phyloP scores from a whole-genome alignment of 2,797 vertebrate genomes.

The Bradypodion ventrale region DNA sequence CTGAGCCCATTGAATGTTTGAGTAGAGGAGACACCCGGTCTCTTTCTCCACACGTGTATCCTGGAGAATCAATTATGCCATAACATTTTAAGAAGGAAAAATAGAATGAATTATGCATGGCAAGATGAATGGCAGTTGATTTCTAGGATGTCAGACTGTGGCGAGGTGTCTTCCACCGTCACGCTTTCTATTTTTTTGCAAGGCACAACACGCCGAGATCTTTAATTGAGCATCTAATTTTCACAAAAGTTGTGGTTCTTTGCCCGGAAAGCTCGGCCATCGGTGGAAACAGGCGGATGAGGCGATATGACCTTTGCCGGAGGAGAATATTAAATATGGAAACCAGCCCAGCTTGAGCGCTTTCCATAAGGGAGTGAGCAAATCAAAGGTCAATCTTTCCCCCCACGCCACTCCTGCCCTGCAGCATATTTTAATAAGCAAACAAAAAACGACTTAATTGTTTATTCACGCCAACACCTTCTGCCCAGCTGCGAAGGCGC shows the following conservation, averaged over 20 bases:
- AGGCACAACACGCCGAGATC: too few relatives aligned
- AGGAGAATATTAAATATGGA: not conserved
- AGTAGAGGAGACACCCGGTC: too few relatives aligned
- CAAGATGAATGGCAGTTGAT: not conserved
- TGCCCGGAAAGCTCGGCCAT: too few relatives aligned
- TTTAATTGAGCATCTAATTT: too few relatives aligned
- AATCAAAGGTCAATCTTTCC: constrained; percentile 17
- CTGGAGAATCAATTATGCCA: not conserved
- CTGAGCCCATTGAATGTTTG: too few relatives aligned
- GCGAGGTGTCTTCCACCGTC: too few relatives aligned
- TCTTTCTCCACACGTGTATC: not conserved
- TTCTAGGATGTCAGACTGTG: not conserved
- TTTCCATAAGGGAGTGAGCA: not conserved
- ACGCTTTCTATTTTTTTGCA: too few relatives aligned
- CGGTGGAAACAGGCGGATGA: too few relatives aligned
- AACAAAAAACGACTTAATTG: constrained; percentile 30
- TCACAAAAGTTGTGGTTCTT: too few relatives aligned
- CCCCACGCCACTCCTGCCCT: not conserved
- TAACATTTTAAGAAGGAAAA: not conserved
- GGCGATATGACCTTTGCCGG: too few relatives aligned
- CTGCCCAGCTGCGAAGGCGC: constrained; percentile 9
- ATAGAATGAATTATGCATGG: not conserved
- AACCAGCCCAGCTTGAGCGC: fast-evolving
- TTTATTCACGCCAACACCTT: constrained; percentile 32
- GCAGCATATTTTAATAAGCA: constrained; percentile 41